These are phyloP conservation scores for Agrochola macilenta DNA, from an alignment of 2,888 invertebrate species.

Conservation along the genomic window DNA sequence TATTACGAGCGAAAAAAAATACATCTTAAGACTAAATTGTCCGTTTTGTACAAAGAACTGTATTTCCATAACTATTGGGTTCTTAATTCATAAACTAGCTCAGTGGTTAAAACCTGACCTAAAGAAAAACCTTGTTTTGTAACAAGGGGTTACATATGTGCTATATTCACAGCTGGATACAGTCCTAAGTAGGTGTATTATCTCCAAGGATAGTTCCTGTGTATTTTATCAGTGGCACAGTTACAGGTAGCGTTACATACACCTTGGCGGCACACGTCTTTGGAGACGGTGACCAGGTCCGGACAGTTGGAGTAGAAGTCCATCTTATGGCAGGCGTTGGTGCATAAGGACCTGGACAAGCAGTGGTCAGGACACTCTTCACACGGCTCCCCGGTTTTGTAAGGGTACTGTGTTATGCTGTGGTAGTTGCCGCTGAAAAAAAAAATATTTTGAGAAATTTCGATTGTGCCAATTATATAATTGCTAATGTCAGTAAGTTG, in stretches of 20 bases:
- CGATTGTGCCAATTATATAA: neutral
- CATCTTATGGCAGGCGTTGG: conserved; percentile 92
- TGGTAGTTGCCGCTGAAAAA: conserved; percentile 92
- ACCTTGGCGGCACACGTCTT: conserved; percentile 83
- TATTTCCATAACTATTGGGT: neutral
- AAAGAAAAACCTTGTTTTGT: neutral
- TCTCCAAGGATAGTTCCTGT: conserved; percentile 79
- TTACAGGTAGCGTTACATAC: conserved; percentile 94
- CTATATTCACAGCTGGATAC: neutral
- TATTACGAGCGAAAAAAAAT: too few relatives aligned
- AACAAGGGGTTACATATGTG: neutral
- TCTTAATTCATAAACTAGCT: neutral
- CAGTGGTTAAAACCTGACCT: neutral
- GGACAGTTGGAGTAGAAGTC: conserved; percentile 94
- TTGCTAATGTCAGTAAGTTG: neutral
- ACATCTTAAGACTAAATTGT: neutral
- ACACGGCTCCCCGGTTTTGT: conserved; percentile 92
- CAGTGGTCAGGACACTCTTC: conserved; percentile 92
- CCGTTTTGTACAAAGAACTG: too few relatives aligned
- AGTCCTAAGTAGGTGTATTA: conserved; percentile 19
- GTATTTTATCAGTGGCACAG: conserved; percentile 90
- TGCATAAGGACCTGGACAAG: conserved; percentile 92
- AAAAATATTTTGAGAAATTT: conserved; percentile 1
- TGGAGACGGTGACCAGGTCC: conserved; percentile 88
- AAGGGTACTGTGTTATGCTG: conserved; percentile 92